Percentiles rank a stretch among this genome's conserved stretches.
These are phyloP conservation scores for Chelonoidis abingdonii DNA, from an alignment of 2,113 vertebrate genomes.

Conservation along the genomic window DNA sequence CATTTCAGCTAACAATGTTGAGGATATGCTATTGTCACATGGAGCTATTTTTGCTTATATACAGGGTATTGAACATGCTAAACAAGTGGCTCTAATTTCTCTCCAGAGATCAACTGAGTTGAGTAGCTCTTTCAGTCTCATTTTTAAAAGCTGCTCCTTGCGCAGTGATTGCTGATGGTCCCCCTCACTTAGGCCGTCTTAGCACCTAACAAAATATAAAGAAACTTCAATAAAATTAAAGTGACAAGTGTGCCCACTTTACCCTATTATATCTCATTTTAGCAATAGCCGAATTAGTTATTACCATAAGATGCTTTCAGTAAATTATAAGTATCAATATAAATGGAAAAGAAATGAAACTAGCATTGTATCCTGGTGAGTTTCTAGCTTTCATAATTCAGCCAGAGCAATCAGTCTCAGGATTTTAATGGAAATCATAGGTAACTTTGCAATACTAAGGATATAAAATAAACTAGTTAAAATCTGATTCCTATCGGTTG, in stretches of 20 bases:
- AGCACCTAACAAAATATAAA: not conserved
- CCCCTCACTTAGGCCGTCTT: not conserved
- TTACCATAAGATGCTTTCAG: fast-evolving
- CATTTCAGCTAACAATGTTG: not conserved
- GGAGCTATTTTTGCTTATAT: not conserved
- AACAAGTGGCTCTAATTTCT: not conserved
- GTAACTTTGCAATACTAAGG: not conserved
- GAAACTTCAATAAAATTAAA: not conserved
- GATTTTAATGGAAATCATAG: not conserved
- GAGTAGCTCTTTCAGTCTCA: not conserved
- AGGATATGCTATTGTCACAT: not conserved
- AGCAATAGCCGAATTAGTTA: not conserved
- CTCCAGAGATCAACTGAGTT: not conserved
- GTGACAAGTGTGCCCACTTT: not conserved
- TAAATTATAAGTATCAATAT: not conserved
- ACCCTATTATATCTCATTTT: not conserved
- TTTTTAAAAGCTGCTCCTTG: not conserved
- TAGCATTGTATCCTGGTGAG: not conserved
- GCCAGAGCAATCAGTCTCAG: fast-evolving
- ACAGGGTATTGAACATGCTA: not conserved
- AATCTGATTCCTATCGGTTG: not conserved
- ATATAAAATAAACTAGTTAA: not conserved
- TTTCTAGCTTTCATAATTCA: not conserved
- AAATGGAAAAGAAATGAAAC: not conserved
- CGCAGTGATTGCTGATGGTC: not conserved